A percentile compares a stretch with the other conserved stretches of the same genome.
Evolutionary conservation across 2,888 invertebrate species (phyloP).

Genomic region (Melanargia galathea): DNA sequence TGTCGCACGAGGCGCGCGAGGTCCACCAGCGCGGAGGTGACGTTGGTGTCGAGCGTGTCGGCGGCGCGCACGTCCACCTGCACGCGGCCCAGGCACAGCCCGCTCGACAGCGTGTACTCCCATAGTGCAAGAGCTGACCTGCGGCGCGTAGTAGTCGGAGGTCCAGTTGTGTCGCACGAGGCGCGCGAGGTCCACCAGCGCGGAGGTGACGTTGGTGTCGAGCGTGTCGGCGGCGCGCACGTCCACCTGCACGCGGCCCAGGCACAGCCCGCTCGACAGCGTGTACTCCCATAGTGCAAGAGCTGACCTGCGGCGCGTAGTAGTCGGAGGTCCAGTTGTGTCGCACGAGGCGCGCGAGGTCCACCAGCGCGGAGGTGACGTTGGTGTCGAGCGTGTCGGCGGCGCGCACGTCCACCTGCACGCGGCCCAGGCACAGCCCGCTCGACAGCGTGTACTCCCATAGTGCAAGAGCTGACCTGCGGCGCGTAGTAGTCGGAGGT

Average conservation of each 20-base stretch:
- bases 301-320: constrained; percentile 75
- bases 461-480: constrained; percentile 49
- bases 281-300: constrained; percentile 76
- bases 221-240: too few relatives aligned
- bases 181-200: too few relatives aligned
- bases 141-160: too few relatives aligned
- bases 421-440: constrained; percentile 80
- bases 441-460: constrained; percentile 83
- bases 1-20: constrained; percentile 89
- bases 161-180: too few relatives aligned
- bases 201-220: too few relatives aligned
- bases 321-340: constrained; percentile 94
- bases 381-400: constrained; percentile 91
- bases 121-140: too few relatives aligned
- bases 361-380: constrained; percentile 93
- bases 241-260: too few relatives aligned
- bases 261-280: constrained; percentile 78
- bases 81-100: constrained; percentile 77
- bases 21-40: constrained; percentile 94
- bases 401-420: constrained; percentile 85
- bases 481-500: constrained; percentile 88
- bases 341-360: constrained; percentile 90
- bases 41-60: constrained; percentile 91
- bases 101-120: too few relatives aligned
- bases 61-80: constrained; percentile 85